phyloP scores from a whole-genome alignment of 2,113 vertebrate genomes.

The Pterocles orientalis region DNA sequence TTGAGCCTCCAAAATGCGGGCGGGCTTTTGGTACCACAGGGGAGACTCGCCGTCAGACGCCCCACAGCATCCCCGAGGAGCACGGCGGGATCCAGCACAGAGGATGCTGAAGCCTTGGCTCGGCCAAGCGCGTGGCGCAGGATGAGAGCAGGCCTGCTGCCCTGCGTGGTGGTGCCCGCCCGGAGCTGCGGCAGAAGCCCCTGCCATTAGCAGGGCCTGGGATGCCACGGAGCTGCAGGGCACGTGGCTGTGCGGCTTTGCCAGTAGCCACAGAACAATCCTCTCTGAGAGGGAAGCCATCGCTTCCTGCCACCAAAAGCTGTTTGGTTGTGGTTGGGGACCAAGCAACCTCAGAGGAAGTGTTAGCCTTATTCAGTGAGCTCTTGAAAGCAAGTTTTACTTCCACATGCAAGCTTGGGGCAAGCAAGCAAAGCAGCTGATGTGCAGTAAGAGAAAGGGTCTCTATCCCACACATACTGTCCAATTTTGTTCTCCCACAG shows the following conservation, averaged over 20 bases:
- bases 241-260: rapidly evolving
- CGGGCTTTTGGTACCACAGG: neutral
- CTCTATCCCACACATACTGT: neutral
- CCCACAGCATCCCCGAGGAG: rapidly evolving
- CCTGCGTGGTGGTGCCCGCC: rapidly evolving
- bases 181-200: neutral
- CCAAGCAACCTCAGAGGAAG: slow-evolving; percentile 14
- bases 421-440: neutral
- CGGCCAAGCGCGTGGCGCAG: neutral
- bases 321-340: neutral
- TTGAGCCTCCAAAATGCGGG: neutral
- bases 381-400: neutral
- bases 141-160: rapidly evolving
- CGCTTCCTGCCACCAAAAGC: neutral
- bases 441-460: neutral
- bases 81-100: neutral
- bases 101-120: neutral
- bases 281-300: neutral
- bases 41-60: neutral
- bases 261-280: neutral
- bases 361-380: neutral
- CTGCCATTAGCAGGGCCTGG: neutral
- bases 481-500: neutral
- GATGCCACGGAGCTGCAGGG: neutral
- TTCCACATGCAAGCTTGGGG: neutral